Evolutionary conservation across 2,797 vertebrate species (phyloP), one percentile per base, ranked within the genome.

Genomic region (Vireo griseus): DNA sequence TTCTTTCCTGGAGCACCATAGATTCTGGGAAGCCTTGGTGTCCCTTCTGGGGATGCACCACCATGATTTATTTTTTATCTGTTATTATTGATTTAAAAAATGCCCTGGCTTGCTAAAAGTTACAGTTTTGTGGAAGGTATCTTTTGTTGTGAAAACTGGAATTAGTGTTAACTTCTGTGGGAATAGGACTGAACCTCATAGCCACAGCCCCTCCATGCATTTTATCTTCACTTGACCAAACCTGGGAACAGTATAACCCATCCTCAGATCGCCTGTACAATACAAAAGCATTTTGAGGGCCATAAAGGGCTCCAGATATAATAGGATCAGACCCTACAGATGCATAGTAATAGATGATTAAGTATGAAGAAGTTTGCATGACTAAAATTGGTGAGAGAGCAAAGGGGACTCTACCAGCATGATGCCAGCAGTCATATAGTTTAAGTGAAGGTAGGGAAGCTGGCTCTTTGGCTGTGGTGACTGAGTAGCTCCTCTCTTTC

Each of bases 131-230:
- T 62, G 61, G 25, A 52, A 63, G 9, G 6, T 29, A 11, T 4
- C 17, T 44, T 19, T 28, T 44, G 3, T 25, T 65, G 35, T 47
- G 26, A 87, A 76, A 85, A 54, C 11, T 37, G 20, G 16, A 50
- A 57, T 21, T 16, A 29, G 13, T n/a, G 6, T 40, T n/a, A 31
- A 44, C 17, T 80, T 86, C 19, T 29, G 13, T n/a, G 24, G 16
- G 13, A 90, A 11, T 0, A 4, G 26, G 8, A 3, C 14, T 82
- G 29, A 77, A 44, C 28, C 8, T 47, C 44, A 47, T 10, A 13
- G 22, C 18, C 14, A 40, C 24, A 84, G 47, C 7, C 11, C 13
- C 26, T 58, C 39, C 0, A 0, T 16, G 6, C 0, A 1, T 65
- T 80, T 72, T 61, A 28, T 40, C 37, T 33, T 77, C 28, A 10